Conservation (phyloP, 37 sponge, comb jelly and placozoan genomes). For the Spongilla lacustris region DNA sequence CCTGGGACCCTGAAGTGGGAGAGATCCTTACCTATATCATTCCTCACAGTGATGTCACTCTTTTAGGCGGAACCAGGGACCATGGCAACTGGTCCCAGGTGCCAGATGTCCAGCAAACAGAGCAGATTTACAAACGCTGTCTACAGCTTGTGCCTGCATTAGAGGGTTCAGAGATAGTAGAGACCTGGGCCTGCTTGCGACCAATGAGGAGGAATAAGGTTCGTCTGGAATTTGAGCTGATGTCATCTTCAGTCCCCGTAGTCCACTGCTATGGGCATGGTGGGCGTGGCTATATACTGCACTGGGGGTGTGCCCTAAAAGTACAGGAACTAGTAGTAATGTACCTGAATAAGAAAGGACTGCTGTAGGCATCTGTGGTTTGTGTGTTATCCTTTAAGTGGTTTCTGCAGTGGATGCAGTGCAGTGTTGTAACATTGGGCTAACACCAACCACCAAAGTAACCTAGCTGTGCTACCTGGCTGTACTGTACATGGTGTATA, state of each 20-base stretch:
- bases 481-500: too few species aligned
- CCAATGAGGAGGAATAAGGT: slow-evolving; percentile 33
- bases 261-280: slow-evolving; percentile 90
- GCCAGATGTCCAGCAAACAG: neutral
- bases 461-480: too few species aligned
- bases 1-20: neutral
- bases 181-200: slow-evolving; percentile 43
- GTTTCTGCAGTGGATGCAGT: too few species aligned
- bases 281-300: slow-evolving; percentile 54
- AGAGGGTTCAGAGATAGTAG: slow-evolving; percentile 18
- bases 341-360: too few species aligned
- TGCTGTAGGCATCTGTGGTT: too few species aligned
- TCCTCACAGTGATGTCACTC: neutral
- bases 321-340: neutral
- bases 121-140: slow-evolving; percentile 5
- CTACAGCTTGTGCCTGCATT: slow-evolving; percentile 12
- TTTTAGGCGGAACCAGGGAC: slow-evolving; percentile 31
- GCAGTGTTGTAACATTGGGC: too few species aligned
- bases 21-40: slow-evolving; percentile 3
- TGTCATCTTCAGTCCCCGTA: neutral
- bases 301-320: slow-evolving; percentile 81
- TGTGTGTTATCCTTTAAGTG: too few species aligned
- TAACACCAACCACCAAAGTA: too few species aligned
- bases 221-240: slow-evolving; percentile 32
- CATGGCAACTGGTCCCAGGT: neutral